Percentiles rank a stretch among this genome's conserved stretches.
phyloP scores from a whole-genome alignment of 2,797 vertebrate genomes.

The Acipenser transmontanus region DNA sequence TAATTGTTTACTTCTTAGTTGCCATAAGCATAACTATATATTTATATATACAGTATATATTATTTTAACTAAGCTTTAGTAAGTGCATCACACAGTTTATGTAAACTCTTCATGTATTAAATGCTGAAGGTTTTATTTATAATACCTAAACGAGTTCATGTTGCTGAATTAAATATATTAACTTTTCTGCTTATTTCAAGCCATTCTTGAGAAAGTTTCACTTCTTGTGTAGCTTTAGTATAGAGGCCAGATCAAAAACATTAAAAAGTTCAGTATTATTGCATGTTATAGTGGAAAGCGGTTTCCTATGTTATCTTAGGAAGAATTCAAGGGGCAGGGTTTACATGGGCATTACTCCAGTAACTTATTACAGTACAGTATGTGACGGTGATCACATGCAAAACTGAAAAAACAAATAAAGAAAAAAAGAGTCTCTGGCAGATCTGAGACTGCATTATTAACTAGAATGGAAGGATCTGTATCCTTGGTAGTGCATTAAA shows the following conservation, averaged over 20 bases:
- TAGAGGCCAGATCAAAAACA: slow-evolving; percentile 35
- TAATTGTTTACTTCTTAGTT: no score
- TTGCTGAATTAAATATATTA: slow-evolving; percentile 34
- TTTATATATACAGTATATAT: slow-evolving; percentile 4
- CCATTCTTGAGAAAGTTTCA: slow-evolving; percentile 54
- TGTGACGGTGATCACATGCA: no score
- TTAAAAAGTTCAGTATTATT: not conserved
- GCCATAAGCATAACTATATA: no score
- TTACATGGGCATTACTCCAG: no score
- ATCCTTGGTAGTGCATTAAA: no score
- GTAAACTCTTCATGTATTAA: slow-evolving; percentile 41
- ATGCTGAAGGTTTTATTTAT: slow-evolving; percentile 45
- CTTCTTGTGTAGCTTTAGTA: slow-evolving; percentile 65
- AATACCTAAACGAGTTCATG: slow-evolving; percentile 36
- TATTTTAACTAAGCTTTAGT: slow-evolving; percentile 33
- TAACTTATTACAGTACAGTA: no score
- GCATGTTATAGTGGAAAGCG: not conserved
- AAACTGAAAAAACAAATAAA: no score
- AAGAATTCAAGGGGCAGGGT: no score
- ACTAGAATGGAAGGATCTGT: no score
- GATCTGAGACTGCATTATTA: no score
- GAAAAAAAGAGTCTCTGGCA: no score
- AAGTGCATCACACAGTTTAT: slow-evolving; percentile 40
- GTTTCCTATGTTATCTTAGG: no score
- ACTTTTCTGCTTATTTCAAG: slow-evolving; percentile 44